Evolutionary conservation across 2,113 vertebrate species (phyloP).

Genomic region (Heliornis fulica): DNA sequence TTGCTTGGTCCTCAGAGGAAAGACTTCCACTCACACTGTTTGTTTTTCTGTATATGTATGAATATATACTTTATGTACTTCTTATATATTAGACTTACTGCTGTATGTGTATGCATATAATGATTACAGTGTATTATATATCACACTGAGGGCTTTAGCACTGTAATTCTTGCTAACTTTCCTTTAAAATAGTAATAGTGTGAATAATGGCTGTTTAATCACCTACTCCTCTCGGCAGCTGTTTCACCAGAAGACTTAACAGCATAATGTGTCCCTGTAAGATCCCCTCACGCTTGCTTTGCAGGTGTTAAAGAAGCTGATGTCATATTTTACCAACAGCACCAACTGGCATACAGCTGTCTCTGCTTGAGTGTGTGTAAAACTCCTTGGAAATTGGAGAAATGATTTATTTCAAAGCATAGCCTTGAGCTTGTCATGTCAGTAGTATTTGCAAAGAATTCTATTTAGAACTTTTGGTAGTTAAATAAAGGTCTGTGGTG

Average conservation of each 20-base stretch:
- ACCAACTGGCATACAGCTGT: not conserved
- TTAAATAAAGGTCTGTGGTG: not conserved
- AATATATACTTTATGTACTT: not conserved
- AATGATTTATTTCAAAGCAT: fast-evolving
- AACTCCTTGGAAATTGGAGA: not conserved
- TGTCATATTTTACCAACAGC: not conserved
- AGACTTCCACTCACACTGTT: not conserved
- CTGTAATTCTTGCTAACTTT: not conserved
- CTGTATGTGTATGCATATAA: not conserved
- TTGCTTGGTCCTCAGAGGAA: not conserved
- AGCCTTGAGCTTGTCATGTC: not conserved
- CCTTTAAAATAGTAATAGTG: not conserved
- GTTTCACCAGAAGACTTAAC: not conserved
- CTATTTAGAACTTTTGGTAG: not conserved
- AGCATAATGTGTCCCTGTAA: not conserved
- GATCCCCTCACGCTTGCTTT: not conserved
- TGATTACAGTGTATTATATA: not conserved
- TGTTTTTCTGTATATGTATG: not conserved
- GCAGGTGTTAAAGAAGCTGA: not conserved
- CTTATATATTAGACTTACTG: not conserved
- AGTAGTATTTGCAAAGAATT: not conserved
- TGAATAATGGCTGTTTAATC: conserved; percentile 35
- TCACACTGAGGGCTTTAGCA: not conserved
- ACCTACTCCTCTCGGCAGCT: not conserved
- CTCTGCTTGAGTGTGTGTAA: not conserved